These are phyloP conservation scores for Oriolus oriolus DNA, from an alignment of 2,113 vertebrate species.

Conservation along the genomic window DNA sequence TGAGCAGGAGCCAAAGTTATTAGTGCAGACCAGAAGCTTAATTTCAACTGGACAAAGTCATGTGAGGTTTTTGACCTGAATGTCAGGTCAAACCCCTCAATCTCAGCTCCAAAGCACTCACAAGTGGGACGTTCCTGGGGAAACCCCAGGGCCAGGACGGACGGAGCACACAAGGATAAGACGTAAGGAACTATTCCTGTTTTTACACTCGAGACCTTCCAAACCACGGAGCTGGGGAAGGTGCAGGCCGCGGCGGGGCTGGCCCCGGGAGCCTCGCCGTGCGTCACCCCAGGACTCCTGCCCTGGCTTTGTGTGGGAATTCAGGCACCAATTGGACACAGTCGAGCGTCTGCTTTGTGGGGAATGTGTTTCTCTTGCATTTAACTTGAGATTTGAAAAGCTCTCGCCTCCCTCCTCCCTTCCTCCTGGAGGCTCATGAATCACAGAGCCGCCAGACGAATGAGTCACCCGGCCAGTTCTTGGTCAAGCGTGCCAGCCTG, in stretches of 20 bases:
- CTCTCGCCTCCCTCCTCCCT: constrained; percentile 43
- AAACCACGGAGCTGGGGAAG: not conserved
- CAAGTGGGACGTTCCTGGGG: not conserved
- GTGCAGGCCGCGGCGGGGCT: not conserved
- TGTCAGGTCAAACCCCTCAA: not conserved
- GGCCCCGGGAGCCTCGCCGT: not conserved
- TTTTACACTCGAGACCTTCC: not conserved
- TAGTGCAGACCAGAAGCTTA: not conserved
- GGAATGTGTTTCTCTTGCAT: constrained; percentile 53
- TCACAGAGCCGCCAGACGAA: constrained; percentile 58
- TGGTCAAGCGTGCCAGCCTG: constrained; percentile 62
- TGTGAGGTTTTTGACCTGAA: not conserved
- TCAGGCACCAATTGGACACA: constrained; percentile 33
- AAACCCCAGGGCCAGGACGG: not conserved
- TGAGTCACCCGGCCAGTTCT: constrained; percentile 50
- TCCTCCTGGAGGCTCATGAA: constrained; percentile 63
- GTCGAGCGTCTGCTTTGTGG: constrained; percentile 3
- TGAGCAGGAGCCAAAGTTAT: not conserved
- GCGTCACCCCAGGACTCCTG: not conserved
- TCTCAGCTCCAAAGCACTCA: not conserved
- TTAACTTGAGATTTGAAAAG: constrained; percentile 52
- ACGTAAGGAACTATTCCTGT: not conserved
- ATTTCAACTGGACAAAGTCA: not conserved
- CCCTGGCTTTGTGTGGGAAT: constrained; percentile 24
- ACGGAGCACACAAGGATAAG: not conserved